phyloP scores from a whole-genome alignment of 37 sponge, comb jelly and placozoan genomes.

The Axinella damicornis region DNA sequence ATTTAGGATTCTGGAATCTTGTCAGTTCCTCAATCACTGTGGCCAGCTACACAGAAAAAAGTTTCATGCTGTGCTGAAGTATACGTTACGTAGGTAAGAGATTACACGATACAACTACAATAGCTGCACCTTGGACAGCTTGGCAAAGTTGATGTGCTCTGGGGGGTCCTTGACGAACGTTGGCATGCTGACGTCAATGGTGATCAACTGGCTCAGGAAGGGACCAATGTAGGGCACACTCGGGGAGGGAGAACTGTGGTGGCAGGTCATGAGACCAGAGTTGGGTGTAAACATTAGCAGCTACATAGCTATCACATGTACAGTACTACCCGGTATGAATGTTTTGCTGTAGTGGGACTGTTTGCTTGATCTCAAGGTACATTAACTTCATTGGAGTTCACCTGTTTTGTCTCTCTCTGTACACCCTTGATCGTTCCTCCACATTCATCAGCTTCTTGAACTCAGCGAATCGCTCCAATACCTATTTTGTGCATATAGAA shows the following conservation, averaged over 20 bases:
- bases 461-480: constrained; percentile 27
- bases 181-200: constrained; percentile 74
- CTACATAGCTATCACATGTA: too few relatives aligned
- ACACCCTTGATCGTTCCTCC: constrained; percentile 29
- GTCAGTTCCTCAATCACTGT: constrained; percentile 67
- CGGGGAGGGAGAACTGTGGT: constrained; percentile 54
- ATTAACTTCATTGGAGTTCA: too few relatives aligned
- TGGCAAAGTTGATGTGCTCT: constrained; percentile 73
- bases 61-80: too few relatives aligned
- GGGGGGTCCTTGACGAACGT: constrained; percentile 72
- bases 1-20: constrained; percentile 60
- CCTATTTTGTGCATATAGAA: neutral
- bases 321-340: too few relatives aligned
- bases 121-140: constrained; percentile 67
- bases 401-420: constrained; percentile 47
- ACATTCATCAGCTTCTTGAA: constrained; percentile 28
- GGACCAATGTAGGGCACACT: constrained; percentile 77
- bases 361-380: too few relatives aligned
- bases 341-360: too few relatives aligned
- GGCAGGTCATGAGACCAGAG: too few relatives aligned
- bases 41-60: too few relatives aligned
- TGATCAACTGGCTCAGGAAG: constrained; percentile 70
- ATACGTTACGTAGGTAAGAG: neutral
- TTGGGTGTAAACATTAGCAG: too few relatives aligned
- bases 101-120: neutral